Conservation (phyloP, 2,113 vertebrate genomes). For the Prunella himalayana region DNA sequence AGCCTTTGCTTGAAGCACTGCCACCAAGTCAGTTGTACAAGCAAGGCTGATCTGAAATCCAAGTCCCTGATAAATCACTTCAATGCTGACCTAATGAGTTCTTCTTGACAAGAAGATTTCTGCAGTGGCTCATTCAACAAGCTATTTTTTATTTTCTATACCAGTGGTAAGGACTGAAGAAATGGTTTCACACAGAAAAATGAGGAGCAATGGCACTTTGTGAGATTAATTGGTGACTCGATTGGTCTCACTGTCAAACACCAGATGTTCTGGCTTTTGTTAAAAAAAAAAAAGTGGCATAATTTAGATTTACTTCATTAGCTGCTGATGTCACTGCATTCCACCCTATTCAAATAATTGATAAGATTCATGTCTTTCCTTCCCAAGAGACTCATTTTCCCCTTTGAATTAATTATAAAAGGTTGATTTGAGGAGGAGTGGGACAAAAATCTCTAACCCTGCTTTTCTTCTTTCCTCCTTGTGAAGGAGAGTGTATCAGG, state of each 20-base stretch:
- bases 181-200: neutral
- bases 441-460: neutral
- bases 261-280: constrained; percentile 11
- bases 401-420: neutral
- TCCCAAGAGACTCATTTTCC: neutral
- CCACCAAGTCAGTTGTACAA: constrained; percentile 4
- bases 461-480: neutral
- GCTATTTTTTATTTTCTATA: constrained; percentile 54
- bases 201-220: neutral
- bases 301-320: constrained; percentile 51
- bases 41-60: constrained; percentile 9
- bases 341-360: constrained; percentile 28
- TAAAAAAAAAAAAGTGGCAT: neutral
- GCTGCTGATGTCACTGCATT: constrained; percentile 11
- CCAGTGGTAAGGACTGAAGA: neutral
- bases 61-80: constrained; percentile 62
- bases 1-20: constrained; percentile 14
- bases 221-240: constrained; percentile 16
- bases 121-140: constrained; percentile 35
- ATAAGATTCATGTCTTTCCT: neutral
- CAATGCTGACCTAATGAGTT: constrained; percentile 56
- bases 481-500: neutral
- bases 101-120: constrained; percentile 52
- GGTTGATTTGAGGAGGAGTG: neutral
- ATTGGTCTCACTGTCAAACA: neutral